Evolutionary conservation across 2,113 vertebrate genomes (phyloP).

Genomic region (Podilymbus podiceps): DNA sequence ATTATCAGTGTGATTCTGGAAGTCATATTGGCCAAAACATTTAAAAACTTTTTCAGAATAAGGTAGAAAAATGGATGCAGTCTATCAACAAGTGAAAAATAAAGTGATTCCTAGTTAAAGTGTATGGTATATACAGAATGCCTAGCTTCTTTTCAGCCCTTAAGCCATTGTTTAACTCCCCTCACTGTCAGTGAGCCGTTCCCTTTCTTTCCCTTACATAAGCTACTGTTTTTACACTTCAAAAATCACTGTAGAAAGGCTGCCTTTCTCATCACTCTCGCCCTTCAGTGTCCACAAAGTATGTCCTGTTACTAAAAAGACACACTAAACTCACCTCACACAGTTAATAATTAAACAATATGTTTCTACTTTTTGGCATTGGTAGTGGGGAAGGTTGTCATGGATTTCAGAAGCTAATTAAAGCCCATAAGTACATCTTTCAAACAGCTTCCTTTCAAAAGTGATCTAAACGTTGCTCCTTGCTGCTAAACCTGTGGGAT

Average conservation of each 20-base stretch:
- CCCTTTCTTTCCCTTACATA: not conserved
- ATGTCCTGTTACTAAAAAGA: not conserved
- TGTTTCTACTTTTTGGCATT: conserved; percentile 17
- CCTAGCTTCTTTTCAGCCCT: not conserved
- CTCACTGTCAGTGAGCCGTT: not conserved
- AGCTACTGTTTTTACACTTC: not conserved
- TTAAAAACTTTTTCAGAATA: not conserved
- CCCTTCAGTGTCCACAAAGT: not conserved
- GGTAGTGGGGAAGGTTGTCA: not conserved
- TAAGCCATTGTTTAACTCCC: not conserved
- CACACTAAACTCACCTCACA: not conserved
- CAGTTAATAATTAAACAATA: conserved; percentile 21
- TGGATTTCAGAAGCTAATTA: conserved; percentile 42
- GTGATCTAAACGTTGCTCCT: conserved; percentile 36
- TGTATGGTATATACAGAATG: not conserved
- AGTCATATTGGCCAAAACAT: not conserved
- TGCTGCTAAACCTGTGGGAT: conserved; percentile 27
- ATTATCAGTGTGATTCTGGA: not conserved
- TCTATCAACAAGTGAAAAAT: not conserved
- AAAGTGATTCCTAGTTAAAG: not conserved
- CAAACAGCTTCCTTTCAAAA: conserved; percentile 27
- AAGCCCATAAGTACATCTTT: conserved; percentile 36
- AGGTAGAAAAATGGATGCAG: not conserved
- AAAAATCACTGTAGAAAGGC: not conserved
- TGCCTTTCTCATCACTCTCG: not conserved